These are phyloP conservation scores for Acrossocheilus fasciatus DNA, from an alignment of 2,797 vertebrate species.

Conservation along the genomic window DNA sequence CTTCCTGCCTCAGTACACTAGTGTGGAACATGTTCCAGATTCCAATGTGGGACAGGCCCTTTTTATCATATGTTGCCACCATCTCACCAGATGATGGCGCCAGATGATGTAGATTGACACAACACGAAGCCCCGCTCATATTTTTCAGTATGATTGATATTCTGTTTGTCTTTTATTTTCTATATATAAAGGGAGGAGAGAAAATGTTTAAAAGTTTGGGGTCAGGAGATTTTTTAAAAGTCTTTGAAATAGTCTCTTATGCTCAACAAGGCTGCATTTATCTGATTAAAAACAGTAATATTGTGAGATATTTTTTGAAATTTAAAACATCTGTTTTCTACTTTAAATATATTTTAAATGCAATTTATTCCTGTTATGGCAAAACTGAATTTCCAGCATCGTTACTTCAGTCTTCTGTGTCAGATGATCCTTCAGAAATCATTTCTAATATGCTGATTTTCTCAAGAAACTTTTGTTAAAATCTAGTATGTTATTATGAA, in stretches of 20 bases:
- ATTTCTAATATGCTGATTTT: not conserved
- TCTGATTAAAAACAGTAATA: not conserved
- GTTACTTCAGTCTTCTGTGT: not conserved
- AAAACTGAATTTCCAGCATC: not conserved
- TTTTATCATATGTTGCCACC: not conserved
- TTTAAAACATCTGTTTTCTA: not conserved
- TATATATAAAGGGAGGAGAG: no score
- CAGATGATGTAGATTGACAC: not conserved
- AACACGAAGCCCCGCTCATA: not conserved
- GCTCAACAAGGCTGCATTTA: not conserved
- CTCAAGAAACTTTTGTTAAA: not conserved
- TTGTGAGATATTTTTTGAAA: not conserved
- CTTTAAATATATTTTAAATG: not conserved
- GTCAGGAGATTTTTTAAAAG: not conserved
- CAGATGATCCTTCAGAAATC: not conserved
- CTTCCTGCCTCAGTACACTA: conserved; percentile 43
- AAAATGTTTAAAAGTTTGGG: not conserved
- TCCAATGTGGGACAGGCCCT: not conserved
- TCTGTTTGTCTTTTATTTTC: no score
- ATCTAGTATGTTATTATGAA: not conserved
- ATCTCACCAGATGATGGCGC: conserved; percentile 46
- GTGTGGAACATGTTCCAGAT: conserved; percentile 14
- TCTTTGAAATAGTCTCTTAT: not conserved
- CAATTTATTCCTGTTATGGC: not conserved
- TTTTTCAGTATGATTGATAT: not conserved